These are phyloP conservation scores for Pelobates fuscus DNA, from an alignment of 2,113 vertebrate species.

Conservation along the genomic window DNA sequence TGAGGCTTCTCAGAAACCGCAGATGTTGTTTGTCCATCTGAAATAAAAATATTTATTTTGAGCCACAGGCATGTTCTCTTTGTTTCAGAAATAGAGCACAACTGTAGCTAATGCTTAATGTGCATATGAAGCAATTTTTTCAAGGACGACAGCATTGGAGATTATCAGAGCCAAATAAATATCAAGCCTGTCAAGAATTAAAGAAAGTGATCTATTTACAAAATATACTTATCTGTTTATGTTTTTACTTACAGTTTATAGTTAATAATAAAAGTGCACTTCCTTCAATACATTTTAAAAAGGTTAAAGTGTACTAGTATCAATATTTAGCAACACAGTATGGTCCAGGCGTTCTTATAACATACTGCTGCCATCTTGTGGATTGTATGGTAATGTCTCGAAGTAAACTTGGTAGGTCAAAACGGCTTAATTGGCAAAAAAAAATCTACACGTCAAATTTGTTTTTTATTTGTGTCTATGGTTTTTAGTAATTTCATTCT, in stretches of 20 bases:
- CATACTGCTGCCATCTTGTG: slow-evolving; percentile 89
- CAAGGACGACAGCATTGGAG: slow-evolving; percentile 28
- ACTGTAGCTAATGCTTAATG: slow-evolving; percentile 61
- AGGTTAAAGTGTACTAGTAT: slow-evolving; percentile 54
- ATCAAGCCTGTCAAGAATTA: slow-evolving; percentile 44
- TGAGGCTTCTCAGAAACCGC: slow-evolving; percentile 59
- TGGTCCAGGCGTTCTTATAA: slow-evolving; percentile 72
- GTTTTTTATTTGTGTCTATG: too few species aligned
- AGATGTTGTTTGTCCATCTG: slow-evolving; percentile 70
- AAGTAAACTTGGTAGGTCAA: too few species aligned
- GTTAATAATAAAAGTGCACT: slow-evolving; percentile 54
- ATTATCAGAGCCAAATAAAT: slow-evolving; percentile 11
- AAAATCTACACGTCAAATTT: too few species aligned
- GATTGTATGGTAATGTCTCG: slow-evolving; percentile 39
- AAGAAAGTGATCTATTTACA: slow-evolving; percentile 16
- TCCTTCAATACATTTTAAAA: slow-evolving; percentile 49
- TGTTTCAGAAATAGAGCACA: slow-evolving; percentile 55
- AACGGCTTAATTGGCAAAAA: too few species aligned
- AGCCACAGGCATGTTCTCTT: slow-evolving; percentile 64
- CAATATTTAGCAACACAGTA: slow-evolving; percentile 45
- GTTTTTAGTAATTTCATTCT: too few species aligned
- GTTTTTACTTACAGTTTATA: slow-evolving; percentile 37
- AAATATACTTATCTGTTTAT: slow-evolving; percentile 25
- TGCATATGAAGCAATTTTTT: slow-evolving; percentile 52
- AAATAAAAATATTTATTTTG: slow-evolving; percentile 69